These are phyloP conservation scores for Clanis bilineata DNA, from an alignment of 2,888 invertebrate genomes.

Conservation along the genomic window DNA sequence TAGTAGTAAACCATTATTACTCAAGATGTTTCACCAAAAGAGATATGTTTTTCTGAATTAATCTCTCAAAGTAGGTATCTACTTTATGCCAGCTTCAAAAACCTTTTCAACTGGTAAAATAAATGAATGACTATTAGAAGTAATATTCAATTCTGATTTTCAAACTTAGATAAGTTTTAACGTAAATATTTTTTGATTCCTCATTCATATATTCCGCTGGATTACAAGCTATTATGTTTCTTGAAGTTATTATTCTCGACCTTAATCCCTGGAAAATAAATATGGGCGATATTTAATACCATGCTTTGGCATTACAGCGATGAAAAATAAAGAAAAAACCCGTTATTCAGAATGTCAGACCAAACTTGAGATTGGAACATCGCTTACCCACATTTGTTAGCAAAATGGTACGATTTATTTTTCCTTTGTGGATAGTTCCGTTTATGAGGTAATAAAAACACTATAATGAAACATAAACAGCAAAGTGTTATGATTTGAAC, in stretches of 20 bases:
- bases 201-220: neutral
- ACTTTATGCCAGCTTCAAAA: too few relatives aligned
- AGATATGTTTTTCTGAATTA: too few relatives aligned
- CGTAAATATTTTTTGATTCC: neutral
- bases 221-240: constrained; percentile 27
- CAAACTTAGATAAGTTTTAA: neutral
- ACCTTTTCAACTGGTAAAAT: too few relatives aligned
- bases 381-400: constrained; percentile 60
- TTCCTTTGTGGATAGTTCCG: constrained; percentile 55
- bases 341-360: constrained; percentile 45
- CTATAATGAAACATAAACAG: constrained; percentile 25
- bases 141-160: too few relatives aligned
- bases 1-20: too few relatives aligned
- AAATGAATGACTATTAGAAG: too few relatives aligned
- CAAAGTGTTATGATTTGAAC: neutral
- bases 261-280: constrained; percentile 30
- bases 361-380: constrained; percentile 57
- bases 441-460: constrained; percentile 50
- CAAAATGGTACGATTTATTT: constrained; percentile 62
- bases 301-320: constrained; percentile 33
- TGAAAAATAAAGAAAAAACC: constrained; percentile 38
- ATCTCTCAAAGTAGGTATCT: too few relatives aligned
- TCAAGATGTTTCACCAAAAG: too few relatives aligned
- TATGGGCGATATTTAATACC: constrained; percentile 37
- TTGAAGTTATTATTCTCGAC: constrained; percentile 33